Evolutionary conservation across 2,888 invertebrate species (phyloP), one percentile per base, ranked within the genome.

Genomic region (Anaspis maculata): DNA sequence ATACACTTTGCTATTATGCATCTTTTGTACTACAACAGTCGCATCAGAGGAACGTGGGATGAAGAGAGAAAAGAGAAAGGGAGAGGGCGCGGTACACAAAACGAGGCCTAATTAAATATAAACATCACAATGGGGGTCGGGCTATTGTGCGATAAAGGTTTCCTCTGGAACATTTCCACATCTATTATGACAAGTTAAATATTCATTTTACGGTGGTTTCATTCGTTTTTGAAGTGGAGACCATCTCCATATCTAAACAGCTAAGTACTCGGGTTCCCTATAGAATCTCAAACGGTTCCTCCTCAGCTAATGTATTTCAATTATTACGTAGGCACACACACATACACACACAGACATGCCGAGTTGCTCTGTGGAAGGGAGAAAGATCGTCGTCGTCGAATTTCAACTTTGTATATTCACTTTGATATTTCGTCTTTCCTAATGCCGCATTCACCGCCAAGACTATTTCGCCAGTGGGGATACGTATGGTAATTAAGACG

Each of bases 161-260:
- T 49, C 48, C 48, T 46, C 46, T 48, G 40, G 40, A 43, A 51
- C 51, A 47, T 51, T 50, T 51, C 47, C 52, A 51, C 55, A 54
- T 54, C 56, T 56, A 56, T 55, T 56, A 54, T 53, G 52, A 53
- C 54, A 54, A 56, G 54, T 55, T 56, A 56, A 55, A 56, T 56
- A 56, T 57, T 55, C 56, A 56, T 56, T 57, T 57, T 55, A 54
- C 52, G 53, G 51, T 51, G 52, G 55, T 49, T 55, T 52, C 49
- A 47, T 48, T 51, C 51, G 46, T 55, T 55, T 55, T 52, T 49
- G 52, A 50, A 49, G 50, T 49, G 42, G 41, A 29, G 39, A 41
- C 45, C 39, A 47, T 45, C 45, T 49, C 45, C 46, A 49, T 39
- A 35, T 35, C 39, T 39, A 39, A 39, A 39, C 39, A 39, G 28